Percentiles rank a stretch among this genome's conserved stretches.
Evolutionary conservation across 2,797 vertebrate species (phyloP).

Genomic region (Choloepus didactylus): DNA sequence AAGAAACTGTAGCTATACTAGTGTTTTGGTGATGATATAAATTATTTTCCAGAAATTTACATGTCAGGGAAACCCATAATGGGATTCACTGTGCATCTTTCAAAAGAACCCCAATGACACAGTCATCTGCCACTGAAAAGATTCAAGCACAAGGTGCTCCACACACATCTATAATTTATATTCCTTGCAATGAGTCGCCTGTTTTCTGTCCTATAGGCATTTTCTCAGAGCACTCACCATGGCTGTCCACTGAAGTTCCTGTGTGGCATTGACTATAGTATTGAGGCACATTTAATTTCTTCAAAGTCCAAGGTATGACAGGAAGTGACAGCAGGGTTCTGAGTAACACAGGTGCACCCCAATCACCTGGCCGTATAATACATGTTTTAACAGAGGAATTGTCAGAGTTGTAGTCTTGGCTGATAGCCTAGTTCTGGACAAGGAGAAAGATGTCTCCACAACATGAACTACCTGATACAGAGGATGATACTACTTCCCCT

Average conservation of each 20-base stretch:
- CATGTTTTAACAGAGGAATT: not conserved
- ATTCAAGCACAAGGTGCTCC: not conserved
- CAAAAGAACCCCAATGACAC: not conserved
- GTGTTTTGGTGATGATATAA: not conserved
- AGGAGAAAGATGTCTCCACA: not conserved
- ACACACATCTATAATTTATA: not conserved
- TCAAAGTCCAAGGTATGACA: not conserved
- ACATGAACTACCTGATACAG: not conserved
- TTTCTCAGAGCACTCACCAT: not conserved
- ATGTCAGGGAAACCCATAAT: constrained; percentile 6
- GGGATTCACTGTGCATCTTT: not conserved
- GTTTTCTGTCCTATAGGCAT: not conserved
- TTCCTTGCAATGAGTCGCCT: not conserved
- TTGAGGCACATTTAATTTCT: not conserved
- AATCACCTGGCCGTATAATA: not conserved
- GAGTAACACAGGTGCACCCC: not conserved
- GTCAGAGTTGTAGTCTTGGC: not conserved
- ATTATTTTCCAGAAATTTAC: constrained; percentile 47
- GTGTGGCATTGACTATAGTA: not conserved
- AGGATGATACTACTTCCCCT: not conserved
- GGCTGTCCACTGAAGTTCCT: not conserved
- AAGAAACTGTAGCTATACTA: not conserved
- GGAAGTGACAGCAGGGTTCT: not conserved
- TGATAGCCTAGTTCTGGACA: not conserved
- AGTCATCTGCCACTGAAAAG: not conserved